Evolutionary conservation across 2,113 vertebrate genomes (phyloP).

Genomic region (Chloropsis cyanopogon): DNA sequence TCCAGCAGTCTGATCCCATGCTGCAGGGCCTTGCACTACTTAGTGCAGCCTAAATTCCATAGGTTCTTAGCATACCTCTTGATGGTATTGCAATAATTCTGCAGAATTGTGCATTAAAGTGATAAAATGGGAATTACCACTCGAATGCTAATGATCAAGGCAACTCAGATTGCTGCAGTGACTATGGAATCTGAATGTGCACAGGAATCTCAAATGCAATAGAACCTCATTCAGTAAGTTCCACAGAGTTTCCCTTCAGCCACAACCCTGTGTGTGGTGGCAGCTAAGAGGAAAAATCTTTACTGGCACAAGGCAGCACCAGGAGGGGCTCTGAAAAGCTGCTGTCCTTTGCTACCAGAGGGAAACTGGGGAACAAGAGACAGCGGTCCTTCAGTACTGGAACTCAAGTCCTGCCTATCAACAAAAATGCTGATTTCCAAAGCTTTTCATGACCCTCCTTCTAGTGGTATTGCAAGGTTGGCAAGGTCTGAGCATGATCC

Average conservation of each 20-base stretch:
- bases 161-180: neutral
- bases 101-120: neutral
- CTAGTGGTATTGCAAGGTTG: neutral
- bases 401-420: fast-evolving
- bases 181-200: neutral
- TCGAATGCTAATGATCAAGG: neutral
- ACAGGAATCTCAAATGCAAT: neutral
- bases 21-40: neutral
- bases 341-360: neutral
- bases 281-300: neutral
- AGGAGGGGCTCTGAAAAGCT: neutral
- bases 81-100: neutral
- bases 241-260: neutral
- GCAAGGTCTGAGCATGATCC: neutral
- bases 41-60: neutral
- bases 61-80: neutral
- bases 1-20: neutral
- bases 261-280: neutral
- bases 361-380: neutral
- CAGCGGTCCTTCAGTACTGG: neutral
- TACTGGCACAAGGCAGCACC: neutral
- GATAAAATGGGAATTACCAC: neutral
- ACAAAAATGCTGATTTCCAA: neutral
- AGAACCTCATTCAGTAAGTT: neutral
- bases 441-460: neutral